phyloP scores from a whole-genome alignment of 2,888 invertebrate genomes.

The Luperina testacea region DNA sequence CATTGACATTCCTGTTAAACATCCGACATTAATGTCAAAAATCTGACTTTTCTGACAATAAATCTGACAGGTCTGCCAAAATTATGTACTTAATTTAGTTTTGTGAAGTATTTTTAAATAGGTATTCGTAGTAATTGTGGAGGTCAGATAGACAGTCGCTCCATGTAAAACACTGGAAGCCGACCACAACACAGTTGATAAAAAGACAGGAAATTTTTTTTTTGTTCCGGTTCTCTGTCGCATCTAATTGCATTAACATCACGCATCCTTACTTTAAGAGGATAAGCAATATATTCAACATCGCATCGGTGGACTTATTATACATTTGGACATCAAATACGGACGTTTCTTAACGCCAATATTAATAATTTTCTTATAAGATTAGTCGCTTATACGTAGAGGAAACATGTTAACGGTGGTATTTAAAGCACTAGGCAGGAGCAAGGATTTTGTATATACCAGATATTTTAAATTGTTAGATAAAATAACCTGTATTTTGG shows the following conservation, averaged over 20 bases:
- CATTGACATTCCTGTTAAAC: background rate
- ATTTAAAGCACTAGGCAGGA: background rate
- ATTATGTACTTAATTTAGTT: no score
- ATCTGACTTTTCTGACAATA: background rate
- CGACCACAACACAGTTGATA: background rate
- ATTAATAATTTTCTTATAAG: constrained; percentile 22
- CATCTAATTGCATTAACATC: constrained; percentile 25
- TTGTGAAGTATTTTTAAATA: background rate
- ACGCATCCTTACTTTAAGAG: constrained; percentile 25
- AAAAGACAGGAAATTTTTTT: background rate
- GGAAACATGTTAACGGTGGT: background rate
- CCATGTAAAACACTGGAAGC: constrained; percentile 3
- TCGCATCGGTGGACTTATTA: constrained; percentile 47
- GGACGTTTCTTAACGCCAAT: background rate
- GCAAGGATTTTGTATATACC: background rate
- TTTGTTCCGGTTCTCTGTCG: background rate
- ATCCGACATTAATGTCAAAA: background rate
- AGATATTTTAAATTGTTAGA: constrained; percentile 6
- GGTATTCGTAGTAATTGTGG: background rate
- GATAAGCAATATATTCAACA: constrained; percentile 33
- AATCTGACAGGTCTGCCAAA: background rate
- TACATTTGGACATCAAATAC: constrained; percentile 19
- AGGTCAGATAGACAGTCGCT: background rate
- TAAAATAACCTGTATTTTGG: background rate
- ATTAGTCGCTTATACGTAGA: constrained; percentile 37